Conservation (phyloP, 1,140 invertebrate species). For the Matsumurasca onukii region DNA sequence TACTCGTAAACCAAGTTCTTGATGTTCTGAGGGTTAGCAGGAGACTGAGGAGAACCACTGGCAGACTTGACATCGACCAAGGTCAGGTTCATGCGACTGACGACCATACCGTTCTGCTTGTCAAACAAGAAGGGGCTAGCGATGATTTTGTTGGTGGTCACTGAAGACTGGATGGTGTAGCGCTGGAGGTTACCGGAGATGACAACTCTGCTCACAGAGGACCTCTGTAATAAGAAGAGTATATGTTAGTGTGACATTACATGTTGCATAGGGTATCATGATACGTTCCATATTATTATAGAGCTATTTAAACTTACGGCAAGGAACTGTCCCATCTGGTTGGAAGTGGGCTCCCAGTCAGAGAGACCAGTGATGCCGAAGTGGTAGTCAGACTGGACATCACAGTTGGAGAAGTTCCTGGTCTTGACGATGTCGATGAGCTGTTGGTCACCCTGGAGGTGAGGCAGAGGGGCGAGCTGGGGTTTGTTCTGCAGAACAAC, state of each 20-base stretch:
- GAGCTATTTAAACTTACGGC: slow-evolving; percentile 46
- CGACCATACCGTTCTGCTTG: slow-evolving; percentile 58
- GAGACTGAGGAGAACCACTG: slow-evolving; percentile 31
- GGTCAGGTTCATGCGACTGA: slow-evolving; percentile 57
- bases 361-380: slow-evolving; percentile 56
- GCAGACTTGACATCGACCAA: slow-evolving; percentile 48
- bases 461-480: slow-evolving; percentile 53
- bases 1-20: slow-evolving; percentile 59
- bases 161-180: slow-evolving; percentile 61
- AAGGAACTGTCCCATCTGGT: slow-evolving; percentile 57
- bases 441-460: slow-evolving; percentile 50
- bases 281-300: too few relatives aligned
- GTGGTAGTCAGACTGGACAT: slow-evolving; percentile 58
- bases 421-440: slow-evolving; percentile 63
- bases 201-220: slow-evolving; percentile 55
- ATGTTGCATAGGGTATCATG: background rate
- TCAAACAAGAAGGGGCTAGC: slow-evolving; percentile 53
- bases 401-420: slow-evolving; percentile 63
- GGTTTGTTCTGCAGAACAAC: slow-evolving; percentile 50
- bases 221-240: slow-evolving; percentile 47
- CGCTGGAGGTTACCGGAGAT: slow-evolving; percentile 54
- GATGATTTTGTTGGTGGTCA: slow-evolving; percentile 57
- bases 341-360: slow-evolving; percentile 55
- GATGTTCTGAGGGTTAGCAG: slow-evolving; percentile 47
- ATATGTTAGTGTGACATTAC: slow-evolving; percentile 11